phyloP scores from a whole-genome alignment of 2,797 vertebrate species.

The Anguilla anguilla region DNA sequence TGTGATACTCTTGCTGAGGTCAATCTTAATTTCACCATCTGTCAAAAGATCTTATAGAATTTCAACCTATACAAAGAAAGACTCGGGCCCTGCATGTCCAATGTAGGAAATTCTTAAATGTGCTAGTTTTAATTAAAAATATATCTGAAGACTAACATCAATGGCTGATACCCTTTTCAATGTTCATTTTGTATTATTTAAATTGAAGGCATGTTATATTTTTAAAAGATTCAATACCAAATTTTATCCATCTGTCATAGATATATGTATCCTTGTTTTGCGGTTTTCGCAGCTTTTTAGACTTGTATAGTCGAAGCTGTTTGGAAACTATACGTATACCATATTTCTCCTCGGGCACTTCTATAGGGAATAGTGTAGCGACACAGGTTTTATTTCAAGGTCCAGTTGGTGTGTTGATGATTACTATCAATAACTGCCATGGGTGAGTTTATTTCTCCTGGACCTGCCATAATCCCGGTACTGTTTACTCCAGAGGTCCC shows the following conservation, averaged over 20 bases:
- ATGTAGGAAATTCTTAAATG: not conserved
- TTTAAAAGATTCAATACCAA: not conserved
- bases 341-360: not conserved
- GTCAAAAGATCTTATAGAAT: not conserved
- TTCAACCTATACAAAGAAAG: not conserved
- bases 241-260: not conserved
- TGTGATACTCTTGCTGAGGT: not conserved
- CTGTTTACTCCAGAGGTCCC: not conserved
- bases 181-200: not conserved
- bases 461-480: not conserved
- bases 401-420: constrained; percentile 12
- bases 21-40: constrained; percentile 8
- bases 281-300: not conserved
- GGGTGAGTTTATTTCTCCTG: constrained; percentile 15
- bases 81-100: not conserved
- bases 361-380: not conserved
- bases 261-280: not conserved
- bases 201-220: no score
- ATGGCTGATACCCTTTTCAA: no score
- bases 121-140: not conserved
- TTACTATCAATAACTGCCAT: not conserved
- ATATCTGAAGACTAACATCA: not conserved
- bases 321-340: not conserved
- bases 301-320: not conserved
- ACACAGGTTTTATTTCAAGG: constrained; percentile 17